Evolutionary conservation across 2,113 vertebrate species (phyloP), one percentile per base, ranked within the genome.

Genomic region (Pituophis catenifer): DNA sequence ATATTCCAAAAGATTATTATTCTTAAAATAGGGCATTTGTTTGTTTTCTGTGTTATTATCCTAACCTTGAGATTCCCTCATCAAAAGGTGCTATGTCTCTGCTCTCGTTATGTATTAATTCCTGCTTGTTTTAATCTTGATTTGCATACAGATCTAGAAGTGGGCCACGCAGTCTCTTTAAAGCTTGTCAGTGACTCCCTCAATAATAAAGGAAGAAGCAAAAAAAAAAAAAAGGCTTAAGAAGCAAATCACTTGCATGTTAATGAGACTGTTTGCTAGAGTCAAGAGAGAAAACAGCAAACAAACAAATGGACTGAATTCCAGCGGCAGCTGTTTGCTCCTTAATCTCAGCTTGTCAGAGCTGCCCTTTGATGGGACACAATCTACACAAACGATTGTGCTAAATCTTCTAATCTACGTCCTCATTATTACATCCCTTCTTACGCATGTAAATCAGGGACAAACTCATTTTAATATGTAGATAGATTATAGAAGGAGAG

Each of bases 351-450:
- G 97, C 97, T 97, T 97, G 96, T 98, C 98, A 98, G 98, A 98
- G 98, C 97, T 97, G 97, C 95, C 97, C 98, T 98, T 98, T 98
- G 98, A 98, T 98, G 97, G 97, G 97, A 97, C 97, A 97, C 97
- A 98, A 98, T 98, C 98, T 98, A 97, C 98, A 98, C 97, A 98
- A 98, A 97, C 97, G 98, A 98, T 98, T 98, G 98, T 98, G 98
- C 98, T 98, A 99, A 98, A 98, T 98, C 98, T 98, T 98, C 97
- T 97, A 99, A 99, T 99, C 98, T 99, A 95, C 96, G 97, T 97
- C 98, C 98, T 98, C 98, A 98, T 98, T 98, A 98, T 98, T 98
- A 97, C 96, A 97, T 97, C 96, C 95, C 97, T 97, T 98, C 96
- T 97, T 96, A 97, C 97, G 98, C 98, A 98, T 99, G 98, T 97